These are phyloP conservation scores for Eidolon helvum DNA, from an alignment of 2,113 vertebrate species.

Conservation along the genomic window DNA sequence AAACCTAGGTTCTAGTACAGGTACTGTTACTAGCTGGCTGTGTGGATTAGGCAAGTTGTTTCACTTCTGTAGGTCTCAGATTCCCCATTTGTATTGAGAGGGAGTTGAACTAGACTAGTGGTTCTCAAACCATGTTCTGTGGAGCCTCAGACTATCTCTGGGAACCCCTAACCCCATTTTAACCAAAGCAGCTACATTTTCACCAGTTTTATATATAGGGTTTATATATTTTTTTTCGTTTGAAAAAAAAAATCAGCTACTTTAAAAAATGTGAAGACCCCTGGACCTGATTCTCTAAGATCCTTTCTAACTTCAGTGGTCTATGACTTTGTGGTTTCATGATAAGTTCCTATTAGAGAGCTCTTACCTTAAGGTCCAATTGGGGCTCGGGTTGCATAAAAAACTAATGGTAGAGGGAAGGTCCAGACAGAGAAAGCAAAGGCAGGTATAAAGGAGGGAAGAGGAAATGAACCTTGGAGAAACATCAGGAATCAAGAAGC, in stretches of 20 bases:
- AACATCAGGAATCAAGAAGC: neutral
- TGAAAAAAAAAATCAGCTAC: neutral
- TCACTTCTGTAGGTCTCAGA: neutral
- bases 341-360: neutral
- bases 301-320: neutral
- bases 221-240: too few relatives aligned
- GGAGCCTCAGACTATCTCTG: neutral
- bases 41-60: neutral
- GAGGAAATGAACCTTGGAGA: neutral
- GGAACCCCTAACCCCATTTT: neutral
- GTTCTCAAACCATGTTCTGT: neutral
- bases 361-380: neutral
- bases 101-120: neutral
- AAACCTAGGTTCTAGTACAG: constrained; percentile 51
- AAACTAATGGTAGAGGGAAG: neutral
- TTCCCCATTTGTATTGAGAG: neutral
- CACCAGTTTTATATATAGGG: neutral
- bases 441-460: neutral
- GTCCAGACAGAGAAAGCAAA: neutral
- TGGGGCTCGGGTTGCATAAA: neutral
- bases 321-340: neutral
- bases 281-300: neutral
- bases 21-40: neutral
- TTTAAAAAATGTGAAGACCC: neutral
- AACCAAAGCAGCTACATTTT: neutral